Evolutionary conservation across 2,113 vertebrate species (phyloP).

Genomic region (Chloebia gouldiae): DNA sequence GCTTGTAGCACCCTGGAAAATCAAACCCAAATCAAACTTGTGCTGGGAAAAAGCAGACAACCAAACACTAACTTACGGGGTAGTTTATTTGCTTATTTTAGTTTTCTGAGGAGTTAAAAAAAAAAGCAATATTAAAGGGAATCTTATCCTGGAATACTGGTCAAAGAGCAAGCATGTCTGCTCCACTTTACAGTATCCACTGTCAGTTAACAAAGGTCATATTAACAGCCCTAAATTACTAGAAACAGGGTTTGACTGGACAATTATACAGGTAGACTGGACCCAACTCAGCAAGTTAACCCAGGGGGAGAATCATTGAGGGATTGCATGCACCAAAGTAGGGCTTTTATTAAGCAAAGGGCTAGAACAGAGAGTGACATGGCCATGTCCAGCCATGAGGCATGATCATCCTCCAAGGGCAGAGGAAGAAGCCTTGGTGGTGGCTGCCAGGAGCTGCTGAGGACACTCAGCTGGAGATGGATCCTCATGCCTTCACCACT

Average conservation of each 20-base stretch:
- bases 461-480: background rate
- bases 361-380: background rate
- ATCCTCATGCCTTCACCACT: fast-evolving
- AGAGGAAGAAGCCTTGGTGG: fast-evolving
- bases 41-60: background rate
- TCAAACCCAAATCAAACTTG: background rate
- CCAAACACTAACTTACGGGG: background rate
- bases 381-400: background rate
- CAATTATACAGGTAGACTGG: fast-evolving
- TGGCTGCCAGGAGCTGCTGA: background rate
- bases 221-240: background rate
- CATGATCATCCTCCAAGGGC: background rate
- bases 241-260: background rate
- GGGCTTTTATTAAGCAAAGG: background rate
- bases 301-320: background rate
- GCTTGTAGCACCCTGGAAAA: background rate
- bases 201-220: background rate
- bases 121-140: background rate
- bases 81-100: background rate
- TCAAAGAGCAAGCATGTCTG: background rate
- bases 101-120: background rate
- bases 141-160: background rate
- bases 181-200: background rate
- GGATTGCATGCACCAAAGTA: background rate
- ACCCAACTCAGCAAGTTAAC: background rate